Conservation (phyloP, 92 coral and sea anemone genomes). For the Scolanthus callimorphus region DNA sequence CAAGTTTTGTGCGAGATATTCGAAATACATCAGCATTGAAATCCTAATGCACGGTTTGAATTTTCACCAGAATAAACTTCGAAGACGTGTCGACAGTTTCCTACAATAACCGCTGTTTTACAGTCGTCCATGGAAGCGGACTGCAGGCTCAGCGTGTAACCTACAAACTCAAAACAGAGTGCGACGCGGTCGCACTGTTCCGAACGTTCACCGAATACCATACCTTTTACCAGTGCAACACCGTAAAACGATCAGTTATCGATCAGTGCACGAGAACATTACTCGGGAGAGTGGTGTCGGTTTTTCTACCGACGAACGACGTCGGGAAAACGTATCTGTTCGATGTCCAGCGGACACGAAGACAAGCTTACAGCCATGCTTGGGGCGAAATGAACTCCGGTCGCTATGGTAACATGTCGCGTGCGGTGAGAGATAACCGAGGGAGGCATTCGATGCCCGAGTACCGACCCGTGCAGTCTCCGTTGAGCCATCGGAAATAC, state of each 20-base stretch:
- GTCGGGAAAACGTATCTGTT: conserved; percentile 87
- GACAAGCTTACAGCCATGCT: conserved; percentile 97
- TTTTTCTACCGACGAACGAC: conserved; percentile 68
- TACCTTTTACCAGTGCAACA: conserved; percentile 96
- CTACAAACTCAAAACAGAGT: conserved; percentile 89
- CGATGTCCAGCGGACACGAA: conserved; percentile 91
- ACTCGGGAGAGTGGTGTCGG: conserved; percentile 74
- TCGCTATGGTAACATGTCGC: conserved; percentile 58
- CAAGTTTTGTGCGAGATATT: too few relatives aligned
- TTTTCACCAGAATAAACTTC: conserved; percentile 69
- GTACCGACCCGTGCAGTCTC: conserved; percentile 98
- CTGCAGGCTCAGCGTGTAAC: conserved; percentile 83
- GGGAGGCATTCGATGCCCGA: conserved; percentile 56
- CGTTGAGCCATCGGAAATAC: conserved; percentile 83
- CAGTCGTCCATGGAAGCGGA: conserved; percentile 88
- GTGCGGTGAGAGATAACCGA: conserved; percentile 39
- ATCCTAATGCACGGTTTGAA: too few relatives aligned
- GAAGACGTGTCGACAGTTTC: conserved; percentile 99
- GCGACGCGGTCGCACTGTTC: conserved; percentile 83
- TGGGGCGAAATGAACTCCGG: conserved; percentile 85
- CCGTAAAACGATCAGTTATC: conserved; percentile 92
- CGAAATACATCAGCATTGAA: too few relatives aligned
- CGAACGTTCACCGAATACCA: conserved; percentile 98
- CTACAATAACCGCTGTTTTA: conserved; percentile 89
- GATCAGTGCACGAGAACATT: conserved; percentile 95